These are phyloP conservation scores for Leptonema lineaticorne DNA, from an alignment of 1,140 invertebrate genomes.

Conservation along the genomic window DNA sequence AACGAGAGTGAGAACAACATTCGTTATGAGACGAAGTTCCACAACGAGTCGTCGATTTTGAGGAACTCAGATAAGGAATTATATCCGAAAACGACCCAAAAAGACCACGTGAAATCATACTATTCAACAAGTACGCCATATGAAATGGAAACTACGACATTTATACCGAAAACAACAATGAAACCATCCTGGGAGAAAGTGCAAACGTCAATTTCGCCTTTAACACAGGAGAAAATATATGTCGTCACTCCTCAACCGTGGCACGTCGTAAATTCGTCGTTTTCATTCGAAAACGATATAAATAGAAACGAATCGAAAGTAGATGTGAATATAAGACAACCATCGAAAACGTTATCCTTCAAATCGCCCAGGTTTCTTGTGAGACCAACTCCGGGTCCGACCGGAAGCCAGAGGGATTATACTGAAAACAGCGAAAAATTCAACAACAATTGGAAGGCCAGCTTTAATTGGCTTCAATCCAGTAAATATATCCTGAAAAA, in stretches of 20 bases:
- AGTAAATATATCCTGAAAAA: slow-evolving; percentile 50
- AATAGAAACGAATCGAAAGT: slow-evolving; percentile 40
- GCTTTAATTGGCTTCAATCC: slow-evolving; percentile 55
- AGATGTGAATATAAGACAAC: slow-evolving; percentile 45
- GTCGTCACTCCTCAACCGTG: slow-evolving; percentile 71
- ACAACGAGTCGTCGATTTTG: slow-evolving; percentile 43
- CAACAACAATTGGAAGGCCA: slow-evolving; percentile 29
- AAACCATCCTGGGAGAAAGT: slow-evolving; percentile 63
- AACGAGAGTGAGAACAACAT: slow-evolving; percentile 60
- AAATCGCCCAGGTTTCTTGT: slow-evolving; percentile 62
- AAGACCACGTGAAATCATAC: background rate
- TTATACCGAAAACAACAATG: slow-evolving; percentile 45
- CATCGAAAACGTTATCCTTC: slow-evolving; percentile 49
- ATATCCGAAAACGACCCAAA: slow-evolving; percentile 20
- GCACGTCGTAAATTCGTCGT: slow-evolving; percentile 46
- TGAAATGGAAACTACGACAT: slow-evolving; percentile 30
- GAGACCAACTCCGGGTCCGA: slow-evolving; percentile 56
- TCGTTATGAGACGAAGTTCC: slow-evolving; percentile 50
- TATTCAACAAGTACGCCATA: slow-evolving; percentile 29
- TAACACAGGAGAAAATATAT: slow-evolving; percentile 75
- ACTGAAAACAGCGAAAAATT: slow-evolving; percentile 50
- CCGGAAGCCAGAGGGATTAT: slow-evolving; percentile 45
- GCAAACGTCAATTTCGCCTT: slow-evolving; percentile 67
- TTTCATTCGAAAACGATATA: slow-evolving; percentile 22
- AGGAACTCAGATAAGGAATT: slow-evolving; percentile 37